These are phyloP conservation scores for Gallinago media DNA, from an alignment of 2,113 vertebrate genomes.

Conservation along the genomic window DNA sequence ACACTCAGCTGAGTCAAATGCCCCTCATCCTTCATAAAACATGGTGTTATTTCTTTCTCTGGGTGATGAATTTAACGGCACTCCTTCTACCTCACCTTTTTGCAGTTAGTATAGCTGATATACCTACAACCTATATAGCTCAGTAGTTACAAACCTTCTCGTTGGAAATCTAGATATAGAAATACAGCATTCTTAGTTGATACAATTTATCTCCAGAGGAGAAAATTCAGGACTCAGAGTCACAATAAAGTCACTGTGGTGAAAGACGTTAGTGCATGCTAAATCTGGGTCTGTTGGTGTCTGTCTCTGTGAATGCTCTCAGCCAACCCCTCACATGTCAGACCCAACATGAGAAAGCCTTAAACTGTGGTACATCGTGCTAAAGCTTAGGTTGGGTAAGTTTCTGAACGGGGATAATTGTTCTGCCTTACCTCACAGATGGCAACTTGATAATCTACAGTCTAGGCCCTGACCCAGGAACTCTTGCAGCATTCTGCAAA, in stretches of 20 bases:
- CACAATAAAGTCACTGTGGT: background rate
- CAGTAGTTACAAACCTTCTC: background rate
- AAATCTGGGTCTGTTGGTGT: background rate
- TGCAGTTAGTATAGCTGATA: background rate
- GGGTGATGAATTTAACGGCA: background rate
- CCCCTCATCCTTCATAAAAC: background rate
- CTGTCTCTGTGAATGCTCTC: background rate
- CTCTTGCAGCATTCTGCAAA: background rate
- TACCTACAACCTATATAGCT: background rate
- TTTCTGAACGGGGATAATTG: background rate
- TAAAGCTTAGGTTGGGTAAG: background rate
- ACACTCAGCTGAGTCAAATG: background rate
- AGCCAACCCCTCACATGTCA: background rate
- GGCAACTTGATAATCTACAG: background rate
- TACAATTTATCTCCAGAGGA: background rate
- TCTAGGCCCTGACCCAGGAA: background rate
- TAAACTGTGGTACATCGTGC: background rate
- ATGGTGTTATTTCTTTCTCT: background rate
- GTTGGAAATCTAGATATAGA: background rate
- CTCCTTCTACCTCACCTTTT: background rate
- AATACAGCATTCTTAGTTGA: background rate
- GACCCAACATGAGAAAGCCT: background rate
- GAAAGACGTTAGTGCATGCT: background rate
- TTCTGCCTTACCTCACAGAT: conserved; percentile 21
- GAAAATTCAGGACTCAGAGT: background rate